phyloP scores from a whole-genome alignment of 2,113 vertebrate genomes.

The Salvelinus namaycush region DNA sequence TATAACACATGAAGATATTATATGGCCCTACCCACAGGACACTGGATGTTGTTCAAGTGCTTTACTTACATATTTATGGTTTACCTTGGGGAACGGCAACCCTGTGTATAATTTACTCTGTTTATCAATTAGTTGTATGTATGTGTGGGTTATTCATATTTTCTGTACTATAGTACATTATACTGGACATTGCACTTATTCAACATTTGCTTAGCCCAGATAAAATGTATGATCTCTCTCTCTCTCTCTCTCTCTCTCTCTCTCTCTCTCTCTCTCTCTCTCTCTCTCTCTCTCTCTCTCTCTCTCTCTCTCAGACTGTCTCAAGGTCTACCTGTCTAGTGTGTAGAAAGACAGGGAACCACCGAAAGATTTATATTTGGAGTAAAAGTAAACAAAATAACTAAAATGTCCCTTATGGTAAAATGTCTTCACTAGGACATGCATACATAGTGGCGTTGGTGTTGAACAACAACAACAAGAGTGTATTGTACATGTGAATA shows the following conservation, averaged over 20 bases:
- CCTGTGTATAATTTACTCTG: slow-evolving; percentile 62
- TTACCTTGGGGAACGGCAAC: slow-evolving; percentile 42
- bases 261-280: too few species aligned
- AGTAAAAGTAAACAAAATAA: slow-evolving; percentile 5
- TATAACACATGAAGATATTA: too few species aligned
- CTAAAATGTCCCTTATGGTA: slow-evolving; percentile 35
- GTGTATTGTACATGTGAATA: slow-evolving; percentile 44
- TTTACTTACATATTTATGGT: slow-evolving; percentile 38
- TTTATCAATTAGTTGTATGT: slow-evolving; percentile 61
- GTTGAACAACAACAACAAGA: slow-evolving; percentile 7
- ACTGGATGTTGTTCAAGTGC: slow-evolving; percentile 38
- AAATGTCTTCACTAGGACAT: slow-evolving; percentile 39
- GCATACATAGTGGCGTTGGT: slow-evolving; percentile 13
- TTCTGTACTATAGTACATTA: slow-evolving; percentile 55
- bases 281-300: too few species aligned
- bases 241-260: too few species aligned
- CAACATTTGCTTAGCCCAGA: slow-evolving; percentile 58
- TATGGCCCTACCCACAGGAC: slow-evolving; percentile 9
- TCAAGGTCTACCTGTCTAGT: slow-evolving; percentile 29
- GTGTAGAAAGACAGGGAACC: slow-evolving; percentile 10
- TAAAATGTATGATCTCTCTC: slow-evolving; percentile 12
- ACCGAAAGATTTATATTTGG: slow-evolving; percentile 11
- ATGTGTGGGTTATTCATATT: slow-evolving; percentile 60
- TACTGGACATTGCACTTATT: slow-evolving; percentile 70
- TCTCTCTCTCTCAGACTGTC: slow-evolving; percentile 36